These are phyloP conservation scores for Clostera curtula DNA, from an alignment of 2,888 invertebrate species.

Conservation along the genomic window DNA sequence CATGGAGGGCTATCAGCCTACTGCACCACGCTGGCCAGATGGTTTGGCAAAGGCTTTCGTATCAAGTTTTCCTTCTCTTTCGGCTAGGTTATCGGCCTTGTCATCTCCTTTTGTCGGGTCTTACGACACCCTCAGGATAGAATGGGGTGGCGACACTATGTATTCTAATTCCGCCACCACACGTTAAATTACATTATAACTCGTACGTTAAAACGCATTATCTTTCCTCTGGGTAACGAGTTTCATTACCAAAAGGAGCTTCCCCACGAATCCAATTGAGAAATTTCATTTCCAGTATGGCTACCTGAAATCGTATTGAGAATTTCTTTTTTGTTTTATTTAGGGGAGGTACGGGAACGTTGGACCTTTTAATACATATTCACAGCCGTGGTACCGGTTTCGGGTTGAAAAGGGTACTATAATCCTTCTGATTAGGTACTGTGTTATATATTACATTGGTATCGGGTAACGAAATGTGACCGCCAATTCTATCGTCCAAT, in stretches of 20 bases:
- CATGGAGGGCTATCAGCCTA: too few species aligned
- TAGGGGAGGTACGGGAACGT: constrained; percentile 14
- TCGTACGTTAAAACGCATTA: too few species aligned
- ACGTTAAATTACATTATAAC: too few species aligned
- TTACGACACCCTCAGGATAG: too few species aligned
- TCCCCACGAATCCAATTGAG: constrained; percentile 8
- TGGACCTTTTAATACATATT: constrained; percentile 23
- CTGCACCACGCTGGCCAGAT: too few species aligned
- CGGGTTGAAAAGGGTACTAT: constrained; percentile 25
- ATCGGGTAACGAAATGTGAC: constrained; percentile 12
- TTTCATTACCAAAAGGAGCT: constrained; percentile 6
- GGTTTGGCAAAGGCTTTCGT: too few species aligned
- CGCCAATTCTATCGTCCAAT: constrained; percentile 9
- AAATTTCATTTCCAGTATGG: constrained; percentile 18
- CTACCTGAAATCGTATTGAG: constrained; percentile 17
- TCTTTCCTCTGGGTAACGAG: background rate
- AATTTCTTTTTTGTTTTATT: constrained; percentile 24
- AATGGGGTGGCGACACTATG: too few species aligned
- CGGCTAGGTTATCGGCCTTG: too few species aligned
- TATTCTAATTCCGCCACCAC: too few species aligned
- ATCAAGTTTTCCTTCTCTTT: too few species aligned
- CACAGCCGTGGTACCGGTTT: constrained; percentile 23
- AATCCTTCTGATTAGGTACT: constrained; percentile 25
- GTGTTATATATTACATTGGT: constrained; percentile 10
- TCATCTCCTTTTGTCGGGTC: too few species aligned